Conservation (phyloP, 2,797 vertebrate genomes). For the Enteromius treurensis region DNA sequence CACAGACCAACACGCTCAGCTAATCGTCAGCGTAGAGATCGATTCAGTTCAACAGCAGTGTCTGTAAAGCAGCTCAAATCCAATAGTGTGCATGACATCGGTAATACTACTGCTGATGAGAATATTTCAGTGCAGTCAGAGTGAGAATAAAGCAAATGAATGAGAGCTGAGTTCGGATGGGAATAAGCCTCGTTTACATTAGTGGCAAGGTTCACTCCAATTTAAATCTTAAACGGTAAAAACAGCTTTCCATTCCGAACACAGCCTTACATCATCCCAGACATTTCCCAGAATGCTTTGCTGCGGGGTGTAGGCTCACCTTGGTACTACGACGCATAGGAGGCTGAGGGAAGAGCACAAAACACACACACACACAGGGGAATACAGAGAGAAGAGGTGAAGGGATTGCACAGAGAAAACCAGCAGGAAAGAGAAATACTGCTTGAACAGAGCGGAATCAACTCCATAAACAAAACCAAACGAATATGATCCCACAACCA, state of each 20-base stretch:
- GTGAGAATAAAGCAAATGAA: background rate
- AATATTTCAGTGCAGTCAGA: background rate
- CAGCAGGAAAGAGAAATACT: background rate
- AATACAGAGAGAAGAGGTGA: slow-evolving; percentile 58
- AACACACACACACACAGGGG: slow-evolving; percentile 59
- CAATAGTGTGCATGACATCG: background rate
- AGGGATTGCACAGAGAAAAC: background rate
- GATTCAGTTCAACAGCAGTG: background rate
- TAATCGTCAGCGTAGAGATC: background rate
- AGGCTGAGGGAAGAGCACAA: slow-evolving; percentile 81
- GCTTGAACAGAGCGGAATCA: slow-evolving; percentile 30
- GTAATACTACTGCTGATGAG: background rate
- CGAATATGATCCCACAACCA: background rate
- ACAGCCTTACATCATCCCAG: background rate
- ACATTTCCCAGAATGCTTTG: slow-evolving; percentile 53
- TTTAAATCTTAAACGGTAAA: too few species aligned
- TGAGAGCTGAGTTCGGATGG: background rate
- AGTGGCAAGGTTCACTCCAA: too few species aligned
- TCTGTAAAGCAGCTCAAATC: background rate
- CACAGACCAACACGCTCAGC: background rate
- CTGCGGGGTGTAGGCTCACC: slow-evolving; percentile 81
- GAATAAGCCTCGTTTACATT: background rate
- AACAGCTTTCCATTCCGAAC: background rate
- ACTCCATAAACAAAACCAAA: background rate
- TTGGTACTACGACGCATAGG: slow-evolving; percentile 87